Percentiles rank a stretch among this genome's conserved stretches.
phyloP scores from a whole-genome alignment of 2,888 invertebrate genomes.

The Dendrolimus pini region DNA sequence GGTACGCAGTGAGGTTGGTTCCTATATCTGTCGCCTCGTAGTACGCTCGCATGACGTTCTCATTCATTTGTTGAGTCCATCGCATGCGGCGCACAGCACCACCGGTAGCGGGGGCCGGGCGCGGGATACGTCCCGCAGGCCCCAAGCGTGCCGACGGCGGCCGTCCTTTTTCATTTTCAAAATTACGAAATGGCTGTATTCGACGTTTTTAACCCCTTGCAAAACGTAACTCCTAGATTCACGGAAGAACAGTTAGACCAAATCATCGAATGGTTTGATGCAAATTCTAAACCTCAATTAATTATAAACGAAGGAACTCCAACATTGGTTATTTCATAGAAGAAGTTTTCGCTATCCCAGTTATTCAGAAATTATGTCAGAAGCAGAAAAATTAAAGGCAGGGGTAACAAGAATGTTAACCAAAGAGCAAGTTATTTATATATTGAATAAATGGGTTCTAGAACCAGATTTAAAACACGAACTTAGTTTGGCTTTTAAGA shows the following conservation, averaged over 20 bases:
- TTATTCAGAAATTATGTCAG: constrained; percentile 53
- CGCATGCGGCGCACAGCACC: too few relatives aligned
- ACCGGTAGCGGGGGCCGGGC: too few relatives aligned
- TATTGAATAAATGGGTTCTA: constrained; percentile 43
- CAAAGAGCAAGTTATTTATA: constrained; percentile 51
- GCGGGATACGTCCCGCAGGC: too few relatives aligned
- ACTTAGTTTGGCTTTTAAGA: constrained; percentile 52
- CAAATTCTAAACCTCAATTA: constrained; percentile 37
- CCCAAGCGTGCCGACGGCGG: too few relatives aligned
- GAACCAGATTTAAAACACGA: constrained; percentile 54
- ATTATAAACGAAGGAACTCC: constrained; percentile 38
- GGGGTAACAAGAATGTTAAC: constrained; percentile 40
- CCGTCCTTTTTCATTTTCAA: too few relatives aligned
- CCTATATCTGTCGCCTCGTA: too few relatives aligned
- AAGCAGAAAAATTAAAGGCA: constrained; percentile 47
- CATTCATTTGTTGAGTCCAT: too few relatives aligned
- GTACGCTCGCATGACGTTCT: too few relatives aligned
- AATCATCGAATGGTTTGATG: constrained; percentile 48
- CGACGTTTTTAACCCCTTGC: constrained; percentile 40
- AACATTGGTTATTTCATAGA: constrained; percentile 47
- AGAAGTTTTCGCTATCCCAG: constrained; percentile 52
- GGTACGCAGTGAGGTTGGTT: too few relatives aligned
- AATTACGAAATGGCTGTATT: constrained; percentile 32
- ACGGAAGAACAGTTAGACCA: constrained; percentile 45
- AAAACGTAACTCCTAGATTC: constrained; percentile 36